Percentiles rank a stretch among this genome's conserved stretches.
phyloP scores from a whole-genome alignment of 2,113 vertebrate species.

The Petroica traversi region DNA sequence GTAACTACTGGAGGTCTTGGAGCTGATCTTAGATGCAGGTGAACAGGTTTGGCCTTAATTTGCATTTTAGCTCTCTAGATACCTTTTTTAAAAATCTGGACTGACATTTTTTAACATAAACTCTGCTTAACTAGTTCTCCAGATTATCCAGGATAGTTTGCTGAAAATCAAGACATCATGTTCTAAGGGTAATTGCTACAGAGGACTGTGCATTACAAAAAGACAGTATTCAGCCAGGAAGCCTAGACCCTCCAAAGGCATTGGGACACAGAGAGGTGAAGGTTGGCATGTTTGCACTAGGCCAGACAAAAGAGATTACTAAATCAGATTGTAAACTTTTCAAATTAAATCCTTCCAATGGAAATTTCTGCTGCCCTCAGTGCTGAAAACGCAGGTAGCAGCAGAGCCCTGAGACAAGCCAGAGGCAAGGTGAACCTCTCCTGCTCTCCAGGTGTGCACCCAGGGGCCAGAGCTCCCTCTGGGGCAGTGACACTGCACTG shows the following conservation, averaged over 20 bases:
- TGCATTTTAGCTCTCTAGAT: background rate
- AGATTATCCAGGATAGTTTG: background rate
- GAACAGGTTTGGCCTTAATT: fast-evolving
- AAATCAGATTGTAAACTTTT: background rate
- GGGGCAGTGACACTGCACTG: fast-evolving
- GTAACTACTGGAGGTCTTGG: background rate
- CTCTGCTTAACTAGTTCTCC: background rate
- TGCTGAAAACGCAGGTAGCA: background rate
- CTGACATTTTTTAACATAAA: background rate
- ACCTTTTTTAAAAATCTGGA: background rate
- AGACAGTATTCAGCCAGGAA: background rate
- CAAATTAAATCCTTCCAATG: background rate
- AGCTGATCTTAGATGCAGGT: background rate
- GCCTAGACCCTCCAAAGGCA: background rate
- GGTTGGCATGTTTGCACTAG: background rate
- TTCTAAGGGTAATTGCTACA: background rate
- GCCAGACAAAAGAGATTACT: background rate
- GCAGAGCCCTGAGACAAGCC: background rate
- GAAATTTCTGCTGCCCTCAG: background rate
- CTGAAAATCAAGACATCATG: background rate
- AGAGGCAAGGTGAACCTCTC: background rate
- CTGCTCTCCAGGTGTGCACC: background rate
- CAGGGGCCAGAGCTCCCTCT: background rate
- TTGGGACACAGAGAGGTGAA: background rate
- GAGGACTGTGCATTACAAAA: background rate